A percentile compares a stretch with the other conserved stretches of the same genome.
phyloP scores from a whole-genome alignment of 2,888 invertebrate genomes.

The Catocala fraxini region DNA sequence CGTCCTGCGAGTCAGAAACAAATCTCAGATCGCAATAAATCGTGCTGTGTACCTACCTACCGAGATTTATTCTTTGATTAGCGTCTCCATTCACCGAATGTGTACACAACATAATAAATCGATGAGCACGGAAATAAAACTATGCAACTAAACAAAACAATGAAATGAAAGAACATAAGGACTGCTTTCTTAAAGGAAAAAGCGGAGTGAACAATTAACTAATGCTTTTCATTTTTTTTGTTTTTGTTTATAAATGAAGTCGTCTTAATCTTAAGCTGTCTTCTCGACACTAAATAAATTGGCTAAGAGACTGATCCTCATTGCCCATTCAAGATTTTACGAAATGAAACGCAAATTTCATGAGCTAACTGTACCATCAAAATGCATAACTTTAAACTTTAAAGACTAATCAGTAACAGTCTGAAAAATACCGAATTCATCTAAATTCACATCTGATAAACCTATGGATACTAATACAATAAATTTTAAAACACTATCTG shows the following conservation, averaged over 20 bases:
- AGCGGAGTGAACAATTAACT: slow-evolving; percentile 16
- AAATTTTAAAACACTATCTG: no score
- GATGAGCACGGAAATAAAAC: slow-evolving; percentile 32
- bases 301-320: slow-evolving; percentile 48
- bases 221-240: slow-evolving; percentile 23
- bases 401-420: background rate
- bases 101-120: slow-evolving; percentile 51
- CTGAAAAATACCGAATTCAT: no score
- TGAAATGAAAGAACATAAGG: background rate
- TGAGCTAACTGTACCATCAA: slow-evolving; percentile 29
- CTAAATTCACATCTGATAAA: no score
- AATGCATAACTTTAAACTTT: slow-evolving; percentile 17
- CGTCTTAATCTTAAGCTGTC: slow-evolving; percentile 51
- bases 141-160: background rate
- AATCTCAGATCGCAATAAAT: slow-evolving; percentile 79
- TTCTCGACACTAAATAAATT: slow-evolving; percentile 49
- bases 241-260: slow-evolving; percentile 32
- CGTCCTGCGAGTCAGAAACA: slow-evolving; percentile 68
- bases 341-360: slow-evolving; percentile 32
- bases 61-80: slow-evolving; percentile 79
- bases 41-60: slow-evolving; percentile 58
- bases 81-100: slow-evolving; percentile 66
- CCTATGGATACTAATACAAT: no score
- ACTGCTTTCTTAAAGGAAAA: slow-evolving; percentile 9
- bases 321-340: slow-evolving; percentile 47